Conservation (phyloP, 2,888 invertebrate species). For the Isoperla grammatica region DNA sequence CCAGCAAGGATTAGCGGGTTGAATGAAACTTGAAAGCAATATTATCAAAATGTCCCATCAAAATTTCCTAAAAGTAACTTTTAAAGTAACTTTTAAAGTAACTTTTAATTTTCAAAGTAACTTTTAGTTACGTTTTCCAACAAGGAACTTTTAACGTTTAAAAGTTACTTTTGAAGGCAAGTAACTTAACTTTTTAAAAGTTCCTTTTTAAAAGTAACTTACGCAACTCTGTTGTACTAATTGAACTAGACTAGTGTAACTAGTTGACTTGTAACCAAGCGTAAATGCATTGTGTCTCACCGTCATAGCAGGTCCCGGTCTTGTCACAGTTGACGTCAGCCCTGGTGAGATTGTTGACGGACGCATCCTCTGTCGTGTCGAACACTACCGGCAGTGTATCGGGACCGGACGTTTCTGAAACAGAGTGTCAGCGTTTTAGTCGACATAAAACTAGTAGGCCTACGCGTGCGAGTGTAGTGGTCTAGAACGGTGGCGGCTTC, state of each 20-base stretch:
- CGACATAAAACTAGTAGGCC: too few species aligned
- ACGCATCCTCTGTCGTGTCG: constrained; percentile 70
- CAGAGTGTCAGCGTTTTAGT: neutral
- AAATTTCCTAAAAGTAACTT: too few species aligned
- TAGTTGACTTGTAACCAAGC: too few species aligned
- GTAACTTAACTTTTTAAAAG: constrained; percentile 1
- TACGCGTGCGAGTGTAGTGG: too few species aligned
- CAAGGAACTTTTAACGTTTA: too few species aligned
- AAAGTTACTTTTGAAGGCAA: neutral
- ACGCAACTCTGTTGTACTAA: neutral
- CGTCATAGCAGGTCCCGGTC: constrained; percentile 92
- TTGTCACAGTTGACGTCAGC: constrained; percentile 87
- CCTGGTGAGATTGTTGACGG: constrained; percentile 65
- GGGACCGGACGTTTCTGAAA: constrained; percentile 20
- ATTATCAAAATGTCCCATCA: too few species aligned
- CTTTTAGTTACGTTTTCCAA: too few species aligned
- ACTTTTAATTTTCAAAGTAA: too few species aligned
- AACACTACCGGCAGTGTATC: constrained; percentile 67
- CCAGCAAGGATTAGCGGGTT: too few species aligned
- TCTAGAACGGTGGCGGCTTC: too few species aligned
- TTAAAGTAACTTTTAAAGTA: too few species aligned
- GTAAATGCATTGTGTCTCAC: constrained; percentile 52
- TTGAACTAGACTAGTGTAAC: neutral
- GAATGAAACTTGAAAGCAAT: too few species aligned
- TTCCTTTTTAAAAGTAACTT: neutral